Evolutionary conservation across 2,113 vertebrate species (phyloP), one percentile per base, ranked within the genome.

Genomic region (Zosterops japonicus): DNA sequence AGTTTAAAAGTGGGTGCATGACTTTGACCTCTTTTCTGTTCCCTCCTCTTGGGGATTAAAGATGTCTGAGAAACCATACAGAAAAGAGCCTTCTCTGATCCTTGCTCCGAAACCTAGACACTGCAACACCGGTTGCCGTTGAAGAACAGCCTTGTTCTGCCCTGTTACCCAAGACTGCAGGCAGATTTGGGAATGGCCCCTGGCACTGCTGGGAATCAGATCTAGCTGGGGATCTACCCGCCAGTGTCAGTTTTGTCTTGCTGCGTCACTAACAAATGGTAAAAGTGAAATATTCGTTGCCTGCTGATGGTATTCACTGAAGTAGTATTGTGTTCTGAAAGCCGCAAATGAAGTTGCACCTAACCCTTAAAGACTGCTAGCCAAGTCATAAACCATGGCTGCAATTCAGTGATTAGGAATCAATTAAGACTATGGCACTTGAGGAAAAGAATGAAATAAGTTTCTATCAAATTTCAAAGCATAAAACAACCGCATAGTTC

Each of bases 391-490:
- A 95, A 85, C 67, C n/a, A 17, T 53, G 41, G 89, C 69, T 93
- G 82, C 44, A 85, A 80, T 80, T 87, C 70, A 88, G 28, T 83
- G 85, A 57, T 56, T 94, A 83, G 74, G 78, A 96, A 95, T 82
- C 41, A 90, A 88, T 95, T 93, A 93, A 94, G 36, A 69, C 12
- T 41, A 68, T 61, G 72, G n/a, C 41, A 90, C 46, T 83, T 57
- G 53, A 88, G 46, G 69, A 71, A 53, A 87, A 95, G 53, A 90
- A 72, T 79, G 39, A 79, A 95, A 35, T 60, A 90, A 89, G 78
- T 76, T 88, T 52, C 46, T 76, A 76, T 61, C 49, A 96, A 93
- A 83, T 76, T 89, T 95, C 44, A 79, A 1, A 65, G 70, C 36
- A 87, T 44, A 72, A 90, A 91, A 29, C 33, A 60, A 18, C 47